These are phyloP conservation scores for Colletes latitarsis DNA, from an alignment of 1,140 invertebrate species.

Conservation along the genomic window DNA sequence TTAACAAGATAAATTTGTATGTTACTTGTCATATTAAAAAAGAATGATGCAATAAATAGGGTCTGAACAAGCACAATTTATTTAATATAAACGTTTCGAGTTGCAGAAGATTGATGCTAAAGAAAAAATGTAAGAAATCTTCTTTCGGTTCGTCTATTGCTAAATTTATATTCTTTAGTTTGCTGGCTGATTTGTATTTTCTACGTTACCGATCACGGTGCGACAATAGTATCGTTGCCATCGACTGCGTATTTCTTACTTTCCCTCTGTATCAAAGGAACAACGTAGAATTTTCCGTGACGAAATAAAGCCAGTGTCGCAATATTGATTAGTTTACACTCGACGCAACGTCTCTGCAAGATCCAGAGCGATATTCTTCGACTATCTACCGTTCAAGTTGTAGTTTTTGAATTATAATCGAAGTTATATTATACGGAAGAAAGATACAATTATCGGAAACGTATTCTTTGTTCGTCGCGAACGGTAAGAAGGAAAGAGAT, in stretches of 20 bases:
- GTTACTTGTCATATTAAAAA: too few species aligned
- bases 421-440: background rate
- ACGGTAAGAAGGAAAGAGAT: too few species aligned
- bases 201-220: background rate
- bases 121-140: too few species aligned
- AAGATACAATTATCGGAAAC: too few species aligned
- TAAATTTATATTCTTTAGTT: background rate
- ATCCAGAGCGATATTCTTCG: background rate
- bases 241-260: background rate
- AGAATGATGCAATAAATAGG: too few species aligned
- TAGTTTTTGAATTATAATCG: background rate
- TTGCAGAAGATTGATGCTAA: too few species aligned
- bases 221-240: background rate
- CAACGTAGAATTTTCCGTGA: background rate
- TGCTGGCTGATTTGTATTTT: background rate
- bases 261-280: background rate
- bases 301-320: slow-evolving; percentile 11
- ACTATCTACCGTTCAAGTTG: background rate
- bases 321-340: slow-evolving; percentile 34
- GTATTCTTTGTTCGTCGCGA: too few species aligned
- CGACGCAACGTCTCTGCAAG: slow-evolving; percentile 2
- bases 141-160: too few species aligned
- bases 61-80: too few species aligned
- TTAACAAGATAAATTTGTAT: too few species aligned
- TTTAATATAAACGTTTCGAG: too few species aligned